phyloP scores from a whole-genome alignment of 2,113 vertebrate genomes.

The Carassius carassius region DNA sequence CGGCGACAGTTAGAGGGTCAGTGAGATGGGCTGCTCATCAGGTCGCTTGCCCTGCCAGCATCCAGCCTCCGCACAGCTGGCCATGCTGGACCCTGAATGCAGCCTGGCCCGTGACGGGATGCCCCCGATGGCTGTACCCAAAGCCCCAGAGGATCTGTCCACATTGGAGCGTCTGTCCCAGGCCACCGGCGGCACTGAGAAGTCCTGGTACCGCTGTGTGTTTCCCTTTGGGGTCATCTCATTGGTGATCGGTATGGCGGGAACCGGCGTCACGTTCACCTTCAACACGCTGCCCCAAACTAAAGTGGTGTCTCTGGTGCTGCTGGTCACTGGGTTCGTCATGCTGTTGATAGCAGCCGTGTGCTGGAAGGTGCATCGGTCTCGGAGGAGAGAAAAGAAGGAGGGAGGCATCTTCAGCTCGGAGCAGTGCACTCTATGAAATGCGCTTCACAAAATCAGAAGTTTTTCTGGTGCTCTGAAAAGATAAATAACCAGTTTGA shows the following conservation, averaged over 20 bases:
- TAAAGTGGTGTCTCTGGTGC: conserved; percentile 82
- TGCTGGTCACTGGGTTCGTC: conserved; percentile 75
- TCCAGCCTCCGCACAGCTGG: conserved; percentile 64
- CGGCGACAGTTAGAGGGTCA: conserved; percentile 34
- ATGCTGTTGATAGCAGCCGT: conserved; percentile 81
- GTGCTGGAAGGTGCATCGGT: conserved; percentile 83
- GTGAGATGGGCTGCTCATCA: conserved; percentile 76
- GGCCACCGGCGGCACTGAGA: conserved; percentile 85
- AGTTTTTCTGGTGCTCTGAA: background rate
- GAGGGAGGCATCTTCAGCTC: conserved; percentile 73
- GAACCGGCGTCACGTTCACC: conserved; percentile 87
- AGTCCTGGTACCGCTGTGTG: conserved; percentile 85
- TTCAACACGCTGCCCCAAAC: conserved; percentile 83
- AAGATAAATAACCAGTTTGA: background rate
- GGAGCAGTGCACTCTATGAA: conserved; percentile 82
- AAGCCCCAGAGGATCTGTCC: conserved; percentile 71
- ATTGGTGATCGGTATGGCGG: conserved; percentile 80
- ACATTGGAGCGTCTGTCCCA: conserved; percentile 82
- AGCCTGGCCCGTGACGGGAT: conserved; percentile 74
- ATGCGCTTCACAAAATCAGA: background rate
- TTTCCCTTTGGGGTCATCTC: conserved; percentile 84
- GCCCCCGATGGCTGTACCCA: conserved; percentile 60
- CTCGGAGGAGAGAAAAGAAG: conserved; percentile 74
- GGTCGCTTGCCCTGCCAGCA: conserved; percentile 68
- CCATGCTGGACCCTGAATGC: conserved; percentile 65